phyloP scores from a whole-genome alignment of 1,140 invertebrate species.

The Galleria mellonella region DNA sequence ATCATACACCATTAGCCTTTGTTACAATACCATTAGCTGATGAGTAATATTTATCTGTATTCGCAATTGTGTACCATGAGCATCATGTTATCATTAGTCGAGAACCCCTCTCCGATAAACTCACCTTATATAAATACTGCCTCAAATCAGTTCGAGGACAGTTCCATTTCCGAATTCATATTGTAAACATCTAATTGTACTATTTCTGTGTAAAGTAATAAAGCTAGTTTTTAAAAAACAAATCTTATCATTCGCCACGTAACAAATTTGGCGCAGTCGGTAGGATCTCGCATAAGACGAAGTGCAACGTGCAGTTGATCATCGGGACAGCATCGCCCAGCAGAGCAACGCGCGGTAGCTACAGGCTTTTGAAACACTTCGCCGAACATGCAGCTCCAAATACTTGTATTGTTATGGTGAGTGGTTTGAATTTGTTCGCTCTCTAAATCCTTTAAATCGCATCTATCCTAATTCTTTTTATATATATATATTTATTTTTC shows the following conservation, averaged over 20 bases:
- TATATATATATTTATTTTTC: conserved; percentile 4
- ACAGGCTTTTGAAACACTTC: conserved; percentile 8
- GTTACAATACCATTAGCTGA: too few relatives aligned
- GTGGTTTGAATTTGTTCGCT: conserved; percentile 13
- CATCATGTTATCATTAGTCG: too few relatives aligned
- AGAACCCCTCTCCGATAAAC: too few relatives aligned
- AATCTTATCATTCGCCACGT: background rate
- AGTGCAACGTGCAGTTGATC: background rate
- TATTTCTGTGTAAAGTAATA: too few relatives aligned
- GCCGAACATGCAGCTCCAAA: conserved; percentile 8
- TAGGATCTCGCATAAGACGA: background rate
- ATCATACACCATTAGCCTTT: too few relatives aligned
- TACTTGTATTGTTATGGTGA: conserved; percentile 11
- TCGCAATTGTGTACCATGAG: too few relatives aligned
- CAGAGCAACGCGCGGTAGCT: conserved; percentile 3
- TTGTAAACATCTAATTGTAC: too few relatives aligned
- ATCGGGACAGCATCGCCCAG: background rate
- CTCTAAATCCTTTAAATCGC: background rate
- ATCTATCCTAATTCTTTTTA: background rate
- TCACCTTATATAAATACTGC: too few relatives aligned
- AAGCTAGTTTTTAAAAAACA: background rate
- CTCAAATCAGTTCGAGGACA: too few relatives aligned
- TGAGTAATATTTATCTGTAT: too few relatives aligned
- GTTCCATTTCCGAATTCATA: too few relatives aligned
- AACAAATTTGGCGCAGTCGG: conserved; percentile 2